Conservation (phyloP, 2,113 vertebrate species). For the Galeopterus variegatus region DNA sequence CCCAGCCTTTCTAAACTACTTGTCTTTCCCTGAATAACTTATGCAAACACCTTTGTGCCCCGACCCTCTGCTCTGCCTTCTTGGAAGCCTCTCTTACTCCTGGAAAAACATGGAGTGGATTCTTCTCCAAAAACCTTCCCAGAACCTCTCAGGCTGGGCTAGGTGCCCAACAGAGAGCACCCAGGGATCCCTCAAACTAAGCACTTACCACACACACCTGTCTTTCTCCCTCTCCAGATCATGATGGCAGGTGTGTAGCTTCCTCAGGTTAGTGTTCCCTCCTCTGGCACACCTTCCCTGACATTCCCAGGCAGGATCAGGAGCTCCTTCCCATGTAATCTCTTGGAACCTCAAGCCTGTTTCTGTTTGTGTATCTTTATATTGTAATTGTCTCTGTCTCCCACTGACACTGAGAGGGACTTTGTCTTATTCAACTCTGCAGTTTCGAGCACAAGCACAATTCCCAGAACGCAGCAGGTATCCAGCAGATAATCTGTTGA, state of each 20-base stretch:
- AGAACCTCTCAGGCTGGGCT: neutral
- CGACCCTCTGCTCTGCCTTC: neutral
- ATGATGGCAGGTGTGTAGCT: rapidly evolving
- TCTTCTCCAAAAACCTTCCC: neutral
- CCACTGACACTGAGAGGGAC: neutral
- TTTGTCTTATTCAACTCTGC: neutral
- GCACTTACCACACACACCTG: neutral
- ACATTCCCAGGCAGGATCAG: neutral
- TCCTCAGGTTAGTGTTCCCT: neutral
- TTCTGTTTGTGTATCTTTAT: neutral
- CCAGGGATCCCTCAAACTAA: neutral
- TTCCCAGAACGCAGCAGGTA: neutral
- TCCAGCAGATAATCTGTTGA: neutral
- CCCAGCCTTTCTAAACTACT: neutral
- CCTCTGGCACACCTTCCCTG: neutral
- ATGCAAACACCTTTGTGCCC: neutral
- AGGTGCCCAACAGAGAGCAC: neutral
- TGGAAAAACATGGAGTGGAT: no score
- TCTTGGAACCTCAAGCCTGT: neutral
- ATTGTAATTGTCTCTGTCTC: neutral
- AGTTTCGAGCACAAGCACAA: neutral
- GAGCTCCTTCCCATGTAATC: neutral
- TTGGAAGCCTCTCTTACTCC: neutral
- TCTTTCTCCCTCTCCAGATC: neutral
- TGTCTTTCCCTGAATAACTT: neutral